These are phyloP conservation scores for Athalia rosae DNA, from an alignment of 2,888 invertebrate genomes.

Conservation along the genomic window DNA sequence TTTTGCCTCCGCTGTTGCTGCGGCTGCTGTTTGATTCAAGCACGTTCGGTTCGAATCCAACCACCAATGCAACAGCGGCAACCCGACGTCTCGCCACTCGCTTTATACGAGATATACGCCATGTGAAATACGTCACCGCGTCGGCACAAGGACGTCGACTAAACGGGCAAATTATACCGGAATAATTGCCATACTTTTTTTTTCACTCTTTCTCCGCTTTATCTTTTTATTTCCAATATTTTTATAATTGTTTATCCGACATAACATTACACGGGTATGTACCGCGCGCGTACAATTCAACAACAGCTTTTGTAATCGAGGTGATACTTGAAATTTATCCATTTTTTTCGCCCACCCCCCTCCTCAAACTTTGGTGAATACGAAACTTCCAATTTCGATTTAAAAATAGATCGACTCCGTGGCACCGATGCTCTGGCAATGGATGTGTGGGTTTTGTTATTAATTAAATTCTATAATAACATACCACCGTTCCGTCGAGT, in stretches of 20 bases:
- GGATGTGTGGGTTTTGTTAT: no score
- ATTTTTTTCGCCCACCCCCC: no score
- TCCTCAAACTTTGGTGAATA: no score
- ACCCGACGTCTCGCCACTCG: no score
- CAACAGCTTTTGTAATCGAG: background rate
- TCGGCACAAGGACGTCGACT: conserved; percentile 66
- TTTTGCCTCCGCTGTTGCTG: background rate
- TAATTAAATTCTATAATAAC: background rate
- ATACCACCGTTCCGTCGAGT: background rate
- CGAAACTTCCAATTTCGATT: no score
- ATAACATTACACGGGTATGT: no score
- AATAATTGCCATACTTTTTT: conserved; percentile 59
- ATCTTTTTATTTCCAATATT: background rate
- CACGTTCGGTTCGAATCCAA: background rate
- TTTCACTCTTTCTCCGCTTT: background rate
- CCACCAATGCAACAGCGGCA: conserved; percentile 35
- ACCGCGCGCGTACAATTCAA: background rate
- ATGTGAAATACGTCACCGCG: conserved; percentile 57
- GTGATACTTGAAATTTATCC: no score
- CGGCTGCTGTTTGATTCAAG: no score
- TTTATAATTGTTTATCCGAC: background rate
- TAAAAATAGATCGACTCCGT: no score
- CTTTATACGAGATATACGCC: conserved; percentile 14
- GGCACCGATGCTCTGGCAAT: no score
- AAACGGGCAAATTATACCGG: conserved; percentile 66